phyloP scores from a whole-genome alignment of 2,797 vertebrate species.

The Thaleichthys pacificus region DNA sequence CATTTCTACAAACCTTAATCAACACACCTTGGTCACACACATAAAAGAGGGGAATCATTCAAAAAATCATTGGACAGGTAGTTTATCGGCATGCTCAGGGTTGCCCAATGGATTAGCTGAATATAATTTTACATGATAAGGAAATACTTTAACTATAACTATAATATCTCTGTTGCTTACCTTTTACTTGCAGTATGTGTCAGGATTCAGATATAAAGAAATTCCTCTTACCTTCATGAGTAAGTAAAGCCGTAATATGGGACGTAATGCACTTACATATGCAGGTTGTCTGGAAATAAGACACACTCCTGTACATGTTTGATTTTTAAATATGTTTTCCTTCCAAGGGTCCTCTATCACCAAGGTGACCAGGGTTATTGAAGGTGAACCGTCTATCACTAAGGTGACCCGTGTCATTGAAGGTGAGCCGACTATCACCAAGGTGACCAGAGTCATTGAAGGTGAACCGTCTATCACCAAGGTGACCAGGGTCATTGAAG shows the following conservation, averaged over 20 bases:
- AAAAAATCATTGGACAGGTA: not conserved
- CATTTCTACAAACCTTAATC: too few relatives aligned
- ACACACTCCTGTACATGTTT: not conserved
- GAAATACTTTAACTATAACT: not conserved
- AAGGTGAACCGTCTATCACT: slow-evolving; percentile 72
- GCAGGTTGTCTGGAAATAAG: not conserved
- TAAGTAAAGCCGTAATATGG: slow-evolving; percentile 73
- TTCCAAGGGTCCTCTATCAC: not conserved
- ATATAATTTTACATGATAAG: not conserved
- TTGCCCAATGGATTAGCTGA: not conserved
- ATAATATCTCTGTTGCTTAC: not conserved
- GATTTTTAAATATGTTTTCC: not conserved
- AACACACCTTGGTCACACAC: too few relatives aligned
- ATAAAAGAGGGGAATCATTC: not conserved
- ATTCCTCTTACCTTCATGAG: slow-evolving; percentile 90
- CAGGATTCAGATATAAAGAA: slow-evolving; percentile 89
- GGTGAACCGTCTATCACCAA: slow-evolving; percentile 43
- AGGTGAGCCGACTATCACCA: slow-evolving; percentile 69
- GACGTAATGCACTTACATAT: not conserved
- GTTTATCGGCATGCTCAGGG: not conserved
- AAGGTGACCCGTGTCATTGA: slow-evolving; percentile 78
- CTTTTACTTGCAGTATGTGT: slow-evolving; percentile 78
- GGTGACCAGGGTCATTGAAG: slow-evolving; percentile 72
- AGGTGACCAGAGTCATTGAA: not conserved
- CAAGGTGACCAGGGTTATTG: slow-evolving; percentile 75